phyloP scores from a whole-genome alignment of 2,113 vertebrate species.

The Chionis minor region DNA sequence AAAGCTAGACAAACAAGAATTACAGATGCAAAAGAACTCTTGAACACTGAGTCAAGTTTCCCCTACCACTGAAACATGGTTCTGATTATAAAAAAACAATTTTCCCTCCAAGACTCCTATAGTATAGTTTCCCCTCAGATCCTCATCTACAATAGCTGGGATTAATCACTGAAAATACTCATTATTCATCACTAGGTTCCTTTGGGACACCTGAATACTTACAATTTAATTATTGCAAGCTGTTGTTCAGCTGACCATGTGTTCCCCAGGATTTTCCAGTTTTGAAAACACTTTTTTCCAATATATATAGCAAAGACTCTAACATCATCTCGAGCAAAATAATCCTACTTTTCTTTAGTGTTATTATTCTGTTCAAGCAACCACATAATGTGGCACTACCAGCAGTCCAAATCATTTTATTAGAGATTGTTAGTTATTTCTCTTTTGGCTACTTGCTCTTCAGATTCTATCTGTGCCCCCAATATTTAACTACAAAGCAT shows the following conservation, averaged over 20 bases:
- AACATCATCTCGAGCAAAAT: not conserved
- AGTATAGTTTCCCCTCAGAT: not conserved
- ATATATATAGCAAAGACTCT: not conserved
- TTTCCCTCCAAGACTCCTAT: not conserved
- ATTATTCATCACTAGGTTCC: not conserved
- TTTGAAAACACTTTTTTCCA: not conserved
- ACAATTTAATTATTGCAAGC: not conserved
- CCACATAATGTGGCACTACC: not conserved
- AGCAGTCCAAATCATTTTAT: not conserved
- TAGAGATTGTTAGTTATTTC: not conserved
- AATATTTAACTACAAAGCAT: not conserved
- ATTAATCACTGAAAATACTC: not conserved
- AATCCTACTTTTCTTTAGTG: not conserved
- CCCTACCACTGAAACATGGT: not conserved
- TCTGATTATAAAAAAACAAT: not conserved
- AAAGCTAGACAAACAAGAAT: not conserved
- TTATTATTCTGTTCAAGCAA: not conserved
- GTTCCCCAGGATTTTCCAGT: not conserved
- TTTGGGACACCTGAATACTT: not conserved
- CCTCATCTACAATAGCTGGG: not conserved
- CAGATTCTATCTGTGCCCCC: not conserved
- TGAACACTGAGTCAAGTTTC: not conserved
- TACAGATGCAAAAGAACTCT: not conserved
- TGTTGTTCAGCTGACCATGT: not conserved
- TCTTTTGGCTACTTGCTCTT: not conserved